Conservation (phyloP, 2,888 invertebrate genomes). For the Nemurella pictetii region DNA sequence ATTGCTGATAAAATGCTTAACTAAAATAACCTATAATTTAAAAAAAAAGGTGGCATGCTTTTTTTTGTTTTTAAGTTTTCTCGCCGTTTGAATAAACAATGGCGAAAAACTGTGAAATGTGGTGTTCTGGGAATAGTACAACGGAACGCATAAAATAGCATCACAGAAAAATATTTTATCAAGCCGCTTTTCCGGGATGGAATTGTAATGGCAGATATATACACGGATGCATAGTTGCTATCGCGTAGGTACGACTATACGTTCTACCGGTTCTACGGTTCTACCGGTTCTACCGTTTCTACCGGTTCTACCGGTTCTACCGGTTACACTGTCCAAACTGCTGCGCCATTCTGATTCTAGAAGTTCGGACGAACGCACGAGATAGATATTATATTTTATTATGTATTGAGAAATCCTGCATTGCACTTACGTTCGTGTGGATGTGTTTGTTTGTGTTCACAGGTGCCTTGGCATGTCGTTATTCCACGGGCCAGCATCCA, state of each 20-base stretch:
- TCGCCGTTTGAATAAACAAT: neutral
- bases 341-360: too few relatives aligned
- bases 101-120: neutral
- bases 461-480: neutral
- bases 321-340: too few relatives aligned
- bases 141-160: neutral
- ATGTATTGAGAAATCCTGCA: neutral
- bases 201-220: neutral
- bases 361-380: neutral
- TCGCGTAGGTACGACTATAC: neutral
- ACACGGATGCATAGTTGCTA: too few relatives aligned
- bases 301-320: too few relatives aligned
- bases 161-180: neutral
- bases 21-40: neutral
- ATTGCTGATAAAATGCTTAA: neutral
- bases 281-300: neutral
- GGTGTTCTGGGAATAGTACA: neutral
- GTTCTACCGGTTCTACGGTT: neutral
- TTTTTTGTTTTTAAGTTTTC: too few relatives aligned
- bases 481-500: too few relatives aligned
- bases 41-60: neutral
- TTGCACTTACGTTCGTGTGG: neutral
- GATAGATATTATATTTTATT: neutral
- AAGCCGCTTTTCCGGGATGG: neutral
- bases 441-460: neutral